A percentile compares a stretch with the other conserved stretches of the same genome.
Conservation (phyloP, 2,113 vertebrate genomes). For the Leptosomus discolor region DNA sequence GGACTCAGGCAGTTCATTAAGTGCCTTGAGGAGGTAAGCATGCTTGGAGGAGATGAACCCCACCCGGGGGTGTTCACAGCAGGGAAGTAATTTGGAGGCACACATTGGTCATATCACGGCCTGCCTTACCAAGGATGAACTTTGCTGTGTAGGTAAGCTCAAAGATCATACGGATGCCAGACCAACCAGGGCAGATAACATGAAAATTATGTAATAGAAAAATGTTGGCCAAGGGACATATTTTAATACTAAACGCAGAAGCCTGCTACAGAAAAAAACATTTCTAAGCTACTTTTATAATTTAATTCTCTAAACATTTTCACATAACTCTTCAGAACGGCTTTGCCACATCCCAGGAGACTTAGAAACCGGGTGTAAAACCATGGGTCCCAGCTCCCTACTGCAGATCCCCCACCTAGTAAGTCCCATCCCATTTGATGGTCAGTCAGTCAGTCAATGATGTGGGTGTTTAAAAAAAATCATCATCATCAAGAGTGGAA, state of each 20-base stretch:
- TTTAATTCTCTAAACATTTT: not conserved
- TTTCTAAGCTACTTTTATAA: not conserved
- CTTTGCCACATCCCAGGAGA: not conserved
- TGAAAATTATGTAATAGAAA: not conserved
- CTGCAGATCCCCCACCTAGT: not conserved
- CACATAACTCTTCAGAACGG: not conserved
- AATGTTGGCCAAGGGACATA: not conserved
- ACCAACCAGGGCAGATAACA: not conserved
- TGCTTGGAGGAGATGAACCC: not conserved
- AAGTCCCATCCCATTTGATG: not conserved
- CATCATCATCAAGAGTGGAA: not conserved
- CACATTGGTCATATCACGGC: not conserved
- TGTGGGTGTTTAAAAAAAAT: not conserved
- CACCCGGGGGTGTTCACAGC: not conserved
- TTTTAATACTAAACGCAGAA: not conserved
- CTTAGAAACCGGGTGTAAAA: not conserved
- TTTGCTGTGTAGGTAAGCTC: not conserved
- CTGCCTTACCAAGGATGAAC: not conserved
- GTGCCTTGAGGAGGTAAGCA: not conserved
- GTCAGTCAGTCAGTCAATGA: not conserved
- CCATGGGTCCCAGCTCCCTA: not conserved
- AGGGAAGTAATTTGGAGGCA: not conserved
- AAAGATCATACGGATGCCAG: not conserved
- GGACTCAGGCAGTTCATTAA: not conserved
- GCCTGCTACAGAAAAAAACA: not conserved